Conservation (phyloP, 2,888 invertebrate genomes). For the Serripes groenlandicus region DNA sequence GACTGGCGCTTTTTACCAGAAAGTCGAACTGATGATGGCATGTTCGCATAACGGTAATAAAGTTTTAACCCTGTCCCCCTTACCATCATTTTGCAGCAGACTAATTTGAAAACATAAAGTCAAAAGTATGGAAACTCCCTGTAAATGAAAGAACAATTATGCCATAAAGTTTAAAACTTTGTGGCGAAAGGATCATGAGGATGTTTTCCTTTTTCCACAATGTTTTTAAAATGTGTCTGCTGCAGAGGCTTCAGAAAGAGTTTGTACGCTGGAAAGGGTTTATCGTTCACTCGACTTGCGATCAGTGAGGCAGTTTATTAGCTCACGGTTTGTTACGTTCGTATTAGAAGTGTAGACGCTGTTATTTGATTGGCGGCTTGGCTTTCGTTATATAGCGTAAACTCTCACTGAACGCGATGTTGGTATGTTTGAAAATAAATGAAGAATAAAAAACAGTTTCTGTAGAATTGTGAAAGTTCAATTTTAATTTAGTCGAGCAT, state of each 20-base stretch:
- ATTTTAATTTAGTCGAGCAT: too few species aligned
- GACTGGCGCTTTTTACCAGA: slow-evolving; percentile 31
- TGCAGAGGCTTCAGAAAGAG: neutral
- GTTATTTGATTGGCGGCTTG: too few species aligned
- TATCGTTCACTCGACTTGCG: too few species aligned
- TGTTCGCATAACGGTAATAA: slow-evolving; percentile 24
- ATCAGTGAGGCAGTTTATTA: too few species aligned
- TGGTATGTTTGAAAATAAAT: too few species aligned
- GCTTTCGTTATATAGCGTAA: too few species aligned
- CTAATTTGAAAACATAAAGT: neutral
- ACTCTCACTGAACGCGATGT: too few species aligned
- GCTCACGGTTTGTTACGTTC: too few species aligned
- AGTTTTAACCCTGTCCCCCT: neutral
- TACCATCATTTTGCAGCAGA: neutral
- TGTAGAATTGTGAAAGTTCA: too few species aligned
- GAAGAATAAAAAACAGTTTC: too few species aligned
- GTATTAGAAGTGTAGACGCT: too few species aligned
- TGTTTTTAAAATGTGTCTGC: neutral
- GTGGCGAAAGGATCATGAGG: neutral
- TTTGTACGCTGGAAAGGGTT: neutral
- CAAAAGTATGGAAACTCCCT: neutral
- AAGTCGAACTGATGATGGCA: slow-evolving; percentile 27
- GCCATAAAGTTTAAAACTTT: neutral
- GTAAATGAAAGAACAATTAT: neutral
- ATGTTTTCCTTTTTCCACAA: neutral